Evolutionary conservation across 2,797 vertebrate genomes (phyloP), one percentile per base, ranked within the genome.

Genomic region (Margarornis squamiger): DNA sequence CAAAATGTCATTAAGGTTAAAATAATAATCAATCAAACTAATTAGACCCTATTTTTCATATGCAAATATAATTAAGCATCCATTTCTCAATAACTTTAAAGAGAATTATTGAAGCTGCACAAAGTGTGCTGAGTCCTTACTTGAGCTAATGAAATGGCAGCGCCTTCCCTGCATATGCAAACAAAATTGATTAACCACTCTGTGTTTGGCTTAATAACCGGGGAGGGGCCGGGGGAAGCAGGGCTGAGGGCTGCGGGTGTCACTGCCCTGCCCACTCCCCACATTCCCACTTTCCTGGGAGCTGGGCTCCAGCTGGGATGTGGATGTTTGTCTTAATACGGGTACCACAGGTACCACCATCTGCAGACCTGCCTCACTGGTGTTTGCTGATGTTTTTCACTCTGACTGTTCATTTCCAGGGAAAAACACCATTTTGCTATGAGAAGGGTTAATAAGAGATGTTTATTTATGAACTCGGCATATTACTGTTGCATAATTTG

Each of bases 21-120:
- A 98, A 98, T 97, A 98, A 98, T 97, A 98, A 98, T 98, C 98
- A 98, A 98, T 98, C 98, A 98, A 97, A 97, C 97, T 98, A 98
- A 98, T 98, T 98, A 98, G 98, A 88, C 88, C 94, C 96, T 98
- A 98, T 98, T 98, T 98, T 98, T 98, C 98, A 98, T 98, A 98
- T 98, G 98, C 97, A 98, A 98, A 98, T 98, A 98, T 98, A 98
- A 98, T 98, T 98, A 98, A 98, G 97, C 97, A 97, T 97, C 97
- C 96, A 97, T 96, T 97, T 97, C 97, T 97, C 96, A 45, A 43
- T 96, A 98, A 98, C 97, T 97, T 98, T 98, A 97, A 97, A 97
- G 97, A 95, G 97, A 98, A 97, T 98, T 96, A 97, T 96, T 97
- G 95, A 97, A 97, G 95, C 91, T 70, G 86, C 87, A 57, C 91